phyloP scores from a whole-genome alignment of 2,113 vertebrate species.

The Onychostoma macrolepis region DNA sequence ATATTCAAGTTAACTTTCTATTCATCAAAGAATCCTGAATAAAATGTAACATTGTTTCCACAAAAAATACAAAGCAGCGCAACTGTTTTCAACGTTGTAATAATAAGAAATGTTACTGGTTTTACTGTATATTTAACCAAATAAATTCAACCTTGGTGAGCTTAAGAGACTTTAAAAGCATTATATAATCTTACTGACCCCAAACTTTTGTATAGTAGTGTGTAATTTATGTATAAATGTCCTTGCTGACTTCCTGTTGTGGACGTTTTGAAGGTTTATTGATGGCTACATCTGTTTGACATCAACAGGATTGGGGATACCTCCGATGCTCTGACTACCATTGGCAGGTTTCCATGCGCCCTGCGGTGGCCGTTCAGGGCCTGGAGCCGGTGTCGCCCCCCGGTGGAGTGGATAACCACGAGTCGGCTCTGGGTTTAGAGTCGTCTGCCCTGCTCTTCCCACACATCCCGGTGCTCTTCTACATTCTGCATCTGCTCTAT shows the following conservation, averaged over 20 bases:
- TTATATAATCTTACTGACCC: background rate
- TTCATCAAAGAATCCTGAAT: background rate
- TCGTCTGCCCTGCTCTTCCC: conserved; percentile 88
- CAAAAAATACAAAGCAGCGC: no score
- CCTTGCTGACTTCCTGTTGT: background rate
- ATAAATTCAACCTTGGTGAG: background rate
- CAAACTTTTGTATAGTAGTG: background rate
- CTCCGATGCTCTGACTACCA: conserved; percentile 90
- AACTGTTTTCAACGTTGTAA: no score
- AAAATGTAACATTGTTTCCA: background rate
- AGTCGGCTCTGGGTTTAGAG: conserved; percentile 80
- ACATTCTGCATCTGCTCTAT: conserved; percentile 92
- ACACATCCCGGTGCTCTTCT: conserved; percentile 92
- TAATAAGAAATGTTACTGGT: background rate
- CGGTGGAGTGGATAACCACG: conserved; percentile 63
- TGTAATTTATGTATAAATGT: background rate
- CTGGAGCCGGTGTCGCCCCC: conserved; percentile 71
- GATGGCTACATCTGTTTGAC: background rate
- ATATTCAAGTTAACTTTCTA: background rate
- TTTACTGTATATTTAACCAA: background rate
- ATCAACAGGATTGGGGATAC: conserved; percentile 92
- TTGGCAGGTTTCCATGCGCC: conserved; percentile 80
- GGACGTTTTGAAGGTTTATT: background rate
- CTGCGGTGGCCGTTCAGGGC: conserved; percentile 75
- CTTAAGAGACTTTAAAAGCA: background rate